Evolutionary conservation across 64 coral and sea anemone genomes (phyloP).

Genomic region (Actinia tenebrosa): DNA sequence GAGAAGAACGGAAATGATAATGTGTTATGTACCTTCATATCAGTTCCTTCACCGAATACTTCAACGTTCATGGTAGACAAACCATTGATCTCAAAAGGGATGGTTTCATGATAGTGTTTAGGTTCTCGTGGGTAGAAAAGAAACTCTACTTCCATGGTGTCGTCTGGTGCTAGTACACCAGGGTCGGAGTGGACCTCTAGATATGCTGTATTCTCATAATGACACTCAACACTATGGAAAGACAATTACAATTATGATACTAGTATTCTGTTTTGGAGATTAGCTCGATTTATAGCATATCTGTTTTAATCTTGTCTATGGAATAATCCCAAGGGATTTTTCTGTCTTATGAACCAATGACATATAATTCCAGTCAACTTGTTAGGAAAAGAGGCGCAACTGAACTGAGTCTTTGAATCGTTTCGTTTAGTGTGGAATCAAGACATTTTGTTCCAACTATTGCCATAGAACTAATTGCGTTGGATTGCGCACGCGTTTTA

Average conservation of each 20-base stretch:
- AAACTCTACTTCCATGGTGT: slow-evolving; percentile 70
- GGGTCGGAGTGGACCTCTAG: slow-evolving; percentile 70
- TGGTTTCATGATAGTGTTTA: slow-evolving; percentile 69
- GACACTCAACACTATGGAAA: slow-evolving; percentile 72
- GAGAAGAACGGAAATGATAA: too few species aligned
- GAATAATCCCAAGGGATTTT: too few species aligned
- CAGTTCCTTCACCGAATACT: slow-evolving; percentile 81
- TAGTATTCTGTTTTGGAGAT: background rate
- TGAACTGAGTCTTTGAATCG: too few species aligned
- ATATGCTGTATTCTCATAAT: slow-evolving; percentile 70
- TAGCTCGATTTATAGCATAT: background rate
- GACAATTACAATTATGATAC: background rate
- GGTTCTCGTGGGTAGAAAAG: slow-evolving; percentile 91
- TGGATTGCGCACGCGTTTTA: too few species aligned
- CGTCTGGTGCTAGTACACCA: slow-evolving; percentile 62
- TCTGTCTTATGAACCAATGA: too few species aligned
- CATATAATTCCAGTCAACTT: too few species aligned
- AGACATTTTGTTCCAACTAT: too few species aligned
- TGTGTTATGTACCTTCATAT: slow-evolving; percentile 74
- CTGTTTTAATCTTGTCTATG: too few species aligned
- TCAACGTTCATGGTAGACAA: slow-evolving; percentile 94
- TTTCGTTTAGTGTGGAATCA: too few species aligned
- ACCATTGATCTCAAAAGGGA: slow-evolving; percentile 98
- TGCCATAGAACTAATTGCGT: too few species aligned
- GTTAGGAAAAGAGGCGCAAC: too few species aligned